Evolutionary conservation across 2,113 vertebrate species (phyloP), one percentile per base, ranked within the genome.

Genomic region (Planiliza haematocheilus): DNA sequence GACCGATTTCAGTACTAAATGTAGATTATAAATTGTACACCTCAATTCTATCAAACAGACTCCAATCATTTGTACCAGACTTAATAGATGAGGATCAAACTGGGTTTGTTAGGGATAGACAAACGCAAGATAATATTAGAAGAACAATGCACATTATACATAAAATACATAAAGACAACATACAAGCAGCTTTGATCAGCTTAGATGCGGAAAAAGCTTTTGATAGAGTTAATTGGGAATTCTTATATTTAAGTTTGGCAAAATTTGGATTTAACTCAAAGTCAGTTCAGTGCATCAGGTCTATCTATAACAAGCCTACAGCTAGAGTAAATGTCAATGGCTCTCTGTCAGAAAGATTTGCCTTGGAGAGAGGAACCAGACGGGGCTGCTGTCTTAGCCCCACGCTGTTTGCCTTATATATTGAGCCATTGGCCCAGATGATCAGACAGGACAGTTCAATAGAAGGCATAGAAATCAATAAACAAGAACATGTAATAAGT

Each of bases 281-380:
- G 12, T 42, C 16, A 41, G 20, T 70, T 60, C 9, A 70, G 1
- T 60, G 18, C 20, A 70, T 70, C 3, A 50, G 12, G 20, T 60
- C 20, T 10, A n/a, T 70, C 1, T 70, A 60, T 59, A 16, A 49
- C 14, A 43, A 43, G 16, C 42, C 14, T 7, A 16, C 42, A 43
- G 42, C 42, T 11, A 20, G 10, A 48, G 10, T 48, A 2, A 20
- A 48, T 10, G 17, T 48, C 17, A 48, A 3, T 45, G 14, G 14
- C 10, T 11, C 42, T 16, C 9, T 45, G 42, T 16, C 42, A 45
- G 42, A 45, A 16, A 45, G 42, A 45, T 45, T 45, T n/a, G 42
- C 9, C 13, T 14, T 43, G 42, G 7, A 46, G n/a, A 17, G n/a
- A 7, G n/a, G n/a, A 17, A 18, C 8, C 7, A 17, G n/a, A 3